Conservation (phyloP, 2,113 vertebrate genomes). For the Euleptes europaea region DNA sequence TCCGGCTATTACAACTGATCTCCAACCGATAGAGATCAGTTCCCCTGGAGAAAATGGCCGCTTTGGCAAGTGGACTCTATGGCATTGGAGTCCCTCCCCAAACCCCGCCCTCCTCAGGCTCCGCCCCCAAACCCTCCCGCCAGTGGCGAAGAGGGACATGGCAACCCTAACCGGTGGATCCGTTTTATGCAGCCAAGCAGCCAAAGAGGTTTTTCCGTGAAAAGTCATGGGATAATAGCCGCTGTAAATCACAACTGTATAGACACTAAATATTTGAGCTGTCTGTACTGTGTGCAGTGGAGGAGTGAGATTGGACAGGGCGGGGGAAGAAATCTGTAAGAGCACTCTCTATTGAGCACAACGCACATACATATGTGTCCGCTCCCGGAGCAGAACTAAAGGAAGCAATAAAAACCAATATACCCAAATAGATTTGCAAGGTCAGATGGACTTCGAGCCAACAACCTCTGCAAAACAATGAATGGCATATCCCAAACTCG, state of each 20-base stretch:
- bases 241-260: background rate
- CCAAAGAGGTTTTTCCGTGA: background rate
- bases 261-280: background rate
- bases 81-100: too few species aligned
- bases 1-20: too few species aligned
- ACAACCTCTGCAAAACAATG: background rate
- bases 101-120: too few species aligned
- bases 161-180: too few species aligned
- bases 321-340: background rate
- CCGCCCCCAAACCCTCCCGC: too few species aligned
- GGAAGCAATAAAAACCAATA: slow-evolving; percentile 7
- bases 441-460: background rate
- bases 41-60: too few species aligned
- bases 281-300: background rate
- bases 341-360: background rate
- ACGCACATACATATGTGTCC: background rate
- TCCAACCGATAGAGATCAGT: too few species aligned
- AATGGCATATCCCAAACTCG: background rate
- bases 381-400: background rate
- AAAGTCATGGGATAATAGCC: background rate
- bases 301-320: background rate
- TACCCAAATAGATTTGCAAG: background rate
- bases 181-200: background rate
- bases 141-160: too few species aligned
- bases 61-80: too few species aligned